Base-by-base conservation (phyloP, 64 coral and sea anemone species). In the Porites australiensis region DNA sequence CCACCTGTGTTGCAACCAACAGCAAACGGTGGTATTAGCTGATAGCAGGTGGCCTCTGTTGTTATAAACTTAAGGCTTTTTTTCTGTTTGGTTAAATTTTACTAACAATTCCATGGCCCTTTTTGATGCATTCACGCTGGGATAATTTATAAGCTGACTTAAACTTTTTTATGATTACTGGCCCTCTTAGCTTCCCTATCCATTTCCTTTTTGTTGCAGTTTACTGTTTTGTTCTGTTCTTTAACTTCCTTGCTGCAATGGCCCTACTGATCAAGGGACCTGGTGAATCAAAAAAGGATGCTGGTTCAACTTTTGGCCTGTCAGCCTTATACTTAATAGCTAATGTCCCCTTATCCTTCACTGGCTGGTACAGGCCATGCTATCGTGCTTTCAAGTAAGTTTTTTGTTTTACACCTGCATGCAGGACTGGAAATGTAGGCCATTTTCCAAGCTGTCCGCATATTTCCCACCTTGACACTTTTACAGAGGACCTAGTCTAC, bases 381-480 rank as follows among this genome's bases (percentile, higher is more conserved):
- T 96, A 96, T 74, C 74, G 88, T 71, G 86, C 94, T 14, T 82
- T 96, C 90, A 96, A 96, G 94, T 96, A 92, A 88, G 94, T 96
- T 43, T 44, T 47, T 19, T 81, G 22, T 12, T 82, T 11, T 49
- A 45, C 76, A 6, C 14, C 11, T 12, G 70, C 61, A 23, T 58
- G 54, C 54, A 57, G 54, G 54, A 57, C 54, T 12, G 54, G 54
- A 57, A 57, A 57, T 57, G 54, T 37, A 1, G 27, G 27, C 27
- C 27, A 37, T 37, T 37, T 37, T 37, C 27, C 27, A 37, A 37
- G 1, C 27, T 37, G 27, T 0, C 27, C 27, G 27, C 27, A 37
- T 37, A 37, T 37, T 37, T 37, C 27, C 27, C 27, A 37, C 27
- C 27, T 37, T 37, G 27, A 1, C 0, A 37, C 27, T 37, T 37